These are phyloP conservation scores for Urosaurus nigricauda DNA, from an alignment of 2,797 vertebrate genomes.

Conservation along the genomic window DNA sequence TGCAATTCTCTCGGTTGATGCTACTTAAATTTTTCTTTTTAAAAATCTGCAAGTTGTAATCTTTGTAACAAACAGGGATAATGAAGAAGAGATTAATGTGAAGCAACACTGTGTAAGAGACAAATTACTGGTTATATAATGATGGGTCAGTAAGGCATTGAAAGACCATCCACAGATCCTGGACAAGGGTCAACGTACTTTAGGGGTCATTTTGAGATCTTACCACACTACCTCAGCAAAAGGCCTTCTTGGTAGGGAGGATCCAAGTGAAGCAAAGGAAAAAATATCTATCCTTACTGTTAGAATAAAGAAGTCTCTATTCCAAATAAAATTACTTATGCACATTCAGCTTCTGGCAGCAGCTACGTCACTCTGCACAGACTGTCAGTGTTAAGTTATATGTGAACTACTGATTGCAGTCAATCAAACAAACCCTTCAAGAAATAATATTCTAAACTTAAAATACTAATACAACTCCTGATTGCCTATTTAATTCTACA, in stretches of 20 bases:
- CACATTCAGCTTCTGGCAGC: neutral
- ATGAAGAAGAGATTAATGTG: too few relatives aligned
- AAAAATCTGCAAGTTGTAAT: neutral
- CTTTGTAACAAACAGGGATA: too few relatives aligned
- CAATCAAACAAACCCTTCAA: neutral
- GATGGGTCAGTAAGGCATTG: neutral
- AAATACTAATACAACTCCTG: neutral
- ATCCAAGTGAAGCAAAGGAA: neutral
- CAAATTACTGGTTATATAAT: neutral
- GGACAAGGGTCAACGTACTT: neutral
- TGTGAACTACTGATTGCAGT: neutral
- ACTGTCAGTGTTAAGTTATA: neutral
- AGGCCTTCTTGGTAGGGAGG: neutral
- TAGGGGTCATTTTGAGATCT: neutral
- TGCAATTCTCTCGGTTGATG: neutral
- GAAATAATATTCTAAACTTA: neutral
- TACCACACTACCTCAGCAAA: neutral
- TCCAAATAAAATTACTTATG: neutral
- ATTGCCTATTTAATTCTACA: neutral
- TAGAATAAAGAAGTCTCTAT: neutral
- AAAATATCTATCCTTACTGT: neutral
- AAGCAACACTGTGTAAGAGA: too few relatives aligned
- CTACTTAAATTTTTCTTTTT: neutral
- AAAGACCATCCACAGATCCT: neutral
- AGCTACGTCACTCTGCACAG: neutral